Evolutionary conservation across 2,797 vertebrate genomes (phyloP), one percentile per base, ranked within the genome.

Genomic region (Parambassis ranga): DNA sequence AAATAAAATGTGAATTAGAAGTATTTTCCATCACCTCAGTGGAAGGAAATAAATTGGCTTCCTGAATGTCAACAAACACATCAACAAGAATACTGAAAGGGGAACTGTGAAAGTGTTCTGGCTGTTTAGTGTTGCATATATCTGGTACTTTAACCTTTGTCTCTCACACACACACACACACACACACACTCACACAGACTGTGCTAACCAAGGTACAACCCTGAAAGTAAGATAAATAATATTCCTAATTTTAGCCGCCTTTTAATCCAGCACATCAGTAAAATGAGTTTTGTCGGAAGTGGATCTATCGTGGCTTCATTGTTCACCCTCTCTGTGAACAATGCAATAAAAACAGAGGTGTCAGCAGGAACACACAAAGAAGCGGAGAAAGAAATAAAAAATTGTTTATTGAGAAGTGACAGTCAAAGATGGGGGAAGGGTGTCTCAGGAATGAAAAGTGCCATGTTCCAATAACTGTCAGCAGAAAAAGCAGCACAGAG

Each of bases 61-160:
- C 37, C n/a, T 66, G 65, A 77, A 74, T 76, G 75, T 85, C 71
- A 75, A 71, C 53, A 61, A 71, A 50, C 48, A 53, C 26, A 43
- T 65, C 42, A 56, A 38, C 24, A 48, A 32, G 41, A 10, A 58
- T 57, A 61, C 46, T 38, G 37, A 13, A 43, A 15, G 52, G 47
- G 36, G 6, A 53, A 24, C 33, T 18, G 42, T 33, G 8, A 38
- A 33, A 27, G 2, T 22, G 15, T 20, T 69, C 35, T 33, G 55
- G 22, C 37, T 15, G 15, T 60, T 72, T 33, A 36, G 4, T 47
- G 24, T 28, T 19, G 10, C 31, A 11, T 15, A 19, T 50, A 16
- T 37, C 39, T 59, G n/a, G 39, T 55, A 27, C 19, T 72, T 73
- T 66, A 65, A 64, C 72, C 36, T 65, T 5, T n/a, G n/a, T n/a